A percentile compares a stretch with the other conserved stretches of the same genome.
Conservation (phyloP, 2,797 vertebrate species). For the Perdix hodgsoniae region DNA sequence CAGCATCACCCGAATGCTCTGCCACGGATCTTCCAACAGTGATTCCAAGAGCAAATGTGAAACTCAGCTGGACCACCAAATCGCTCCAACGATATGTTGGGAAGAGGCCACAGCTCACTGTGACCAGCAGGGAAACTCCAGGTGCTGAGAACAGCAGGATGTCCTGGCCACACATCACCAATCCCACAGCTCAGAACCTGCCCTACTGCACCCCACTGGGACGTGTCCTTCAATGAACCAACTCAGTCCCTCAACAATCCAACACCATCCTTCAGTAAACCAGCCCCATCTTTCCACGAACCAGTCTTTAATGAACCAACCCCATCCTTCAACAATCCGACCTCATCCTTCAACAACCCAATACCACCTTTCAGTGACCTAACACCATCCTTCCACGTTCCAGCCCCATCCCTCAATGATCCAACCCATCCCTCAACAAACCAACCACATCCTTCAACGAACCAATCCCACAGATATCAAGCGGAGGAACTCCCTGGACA, state of each 20-base stretch:
- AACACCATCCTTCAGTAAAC: background rate
- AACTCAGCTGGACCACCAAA: background rate
- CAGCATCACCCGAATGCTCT: background rate
- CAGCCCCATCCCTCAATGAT: no score
- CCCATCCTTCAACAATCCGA: no score
- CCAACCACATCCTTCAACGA: background rate
- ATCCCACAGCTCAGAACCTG: background rate
- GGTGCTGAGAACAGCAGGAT: background rate
- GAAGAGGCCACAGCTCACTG: background rate
- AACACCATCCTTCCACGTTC: no score
- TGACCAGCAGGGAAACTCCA: background rate
- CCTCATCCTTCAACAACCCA: no score
- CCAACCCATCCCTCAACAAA: background rate
- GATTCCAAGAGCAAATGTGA: background rate
- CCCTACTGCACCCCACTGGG: background rate
- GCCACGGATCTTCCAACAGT: rapidly evolving
- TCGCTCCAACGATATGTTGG: background rate
- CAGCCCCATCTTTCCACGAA: no score
- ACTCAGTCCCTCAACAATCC: no score
- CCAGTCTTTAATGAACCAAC: no score
- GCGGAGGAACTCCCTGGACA: slow-evolving; percentile 14
- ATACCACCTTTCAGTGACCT: no score
- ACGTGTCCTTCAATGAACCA: background rate
- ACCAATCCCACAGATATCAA: background rate
- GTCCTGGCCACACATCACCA: background rate